A percentile compares a stretch with the other conserved stretches of the same genome.
These are phyloP conservation scores for Gryllus bimaculatus DNA, from an alignment of 1,140 invertebrate species.

Conservation along the genomic window DNA sequence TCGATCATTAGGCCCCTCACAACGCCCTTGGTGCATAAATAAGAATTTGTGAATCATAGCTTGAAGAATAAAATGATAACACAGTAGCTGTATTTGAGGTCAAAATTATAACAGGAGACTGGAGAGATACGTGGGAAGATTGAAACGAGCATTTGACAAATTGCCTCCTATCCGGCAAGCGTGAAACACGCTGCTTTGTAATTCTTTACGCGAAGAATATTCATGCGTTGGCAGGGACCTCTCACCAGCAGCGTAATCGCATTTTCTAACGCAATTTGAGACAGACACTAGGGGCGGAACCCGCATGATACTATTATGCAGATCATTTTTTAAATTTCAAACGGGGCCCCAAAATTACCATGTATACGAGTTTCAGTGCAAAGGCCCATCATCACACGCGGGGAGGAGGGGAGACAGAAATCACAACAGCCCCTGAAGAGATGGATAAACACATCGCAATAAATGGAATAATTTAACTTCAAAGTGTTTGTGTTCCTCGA, in stretches of 20 bases:
- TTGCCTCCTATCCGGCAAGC: no score
- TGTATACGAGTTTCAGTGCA: neutral
- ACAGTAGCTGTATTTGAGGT: no score
- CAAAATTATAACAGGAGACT: no score
- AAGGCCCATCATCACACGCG: neutral
- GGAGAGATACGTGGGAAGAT: no score
- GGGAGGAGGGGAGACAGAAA: neutral
- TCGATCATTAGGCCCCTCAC: no score
- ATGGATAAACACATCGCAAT: conserved; percentile 4
- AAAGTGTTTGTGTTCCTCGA: neutral
- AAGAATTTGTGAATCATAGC: no score
- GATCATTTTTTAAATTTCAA: conserved; percentile 6
- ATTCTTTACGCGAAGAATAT: neutral
- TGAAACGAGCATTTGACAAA: no score
- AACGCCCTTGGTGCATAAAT: no score
- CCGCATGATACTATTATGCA: neutral
- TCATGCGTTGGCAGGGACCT: neutral
- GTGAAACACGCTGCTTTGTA: no score
- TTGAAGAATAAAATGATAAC: no score
- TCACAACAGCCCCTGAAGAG: conserved; percentile 2
- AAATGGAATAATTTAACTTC: conserved; percentile 6
- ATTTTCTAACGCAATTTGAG: neutral
- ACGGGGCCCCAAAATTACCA: neutral
- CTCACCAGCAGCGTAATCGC: neutral
- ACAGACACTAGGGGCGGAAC: neutral